Percentiles rank a stretch among this genome's conserved stretches.
phyloP scores from a whole-genome alignment of 2,797 vertebrate species.

The Lepidocolaptes lacrymiger region DNA sequence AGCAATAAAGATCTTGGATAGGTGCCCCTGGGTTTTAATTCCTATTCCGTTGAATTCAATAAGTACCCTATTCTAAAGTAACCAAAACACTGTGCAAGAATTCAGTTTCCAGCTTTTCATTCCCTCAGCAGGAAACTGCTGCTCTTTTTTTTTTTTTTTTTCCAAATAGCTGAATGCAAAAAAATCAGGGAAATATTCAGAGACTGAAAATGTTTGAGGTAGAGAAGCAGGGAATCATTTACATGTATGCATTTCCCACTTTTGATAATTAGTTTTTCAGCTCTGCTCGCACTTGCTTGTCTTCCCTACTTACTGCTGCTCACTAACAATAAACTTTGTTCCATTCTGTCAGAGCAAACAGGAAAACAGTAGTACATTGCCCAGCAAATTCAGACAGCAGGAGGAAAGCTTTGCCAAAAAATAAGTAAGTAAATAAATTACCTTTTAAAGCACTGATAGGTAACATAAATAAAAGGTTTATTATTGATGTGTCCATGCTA shows the following conservation, averaged over 20 bases:
- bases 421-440: slow-evolving; percentile 65
- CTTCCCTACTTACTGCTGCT: not conserved
- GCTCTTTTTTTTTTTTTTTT: not conserved
- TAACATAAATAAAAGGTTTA: not conserved
- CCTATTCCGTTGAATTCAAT: not conserved
- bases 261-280: not conserved
- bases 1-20: not conserved
- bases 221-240: not conserved
- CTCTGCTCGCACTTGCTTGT: not conserved
- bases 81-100: not conserved
- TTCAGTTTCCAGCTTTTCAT: not conserved
- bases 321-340: slow-evolving; percentile 21
- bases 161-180: not conserved
- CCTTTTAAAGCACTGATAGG: slow-evolving; percentile 19
- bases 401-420: slow-evolving; percentile 59
- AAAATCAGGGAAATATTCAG: not conserved
- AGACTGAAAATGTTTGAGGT: not conserved
- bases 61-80: not conserved
- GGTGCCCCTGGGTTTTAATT: not conserved
- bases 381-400: slow-evolving; percentile 32
- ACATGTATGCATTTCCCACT: not conserved
- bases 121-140: not conserved
- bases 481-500: not conserved
- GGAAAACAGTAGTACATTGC: slow-evolving; percentile 15
- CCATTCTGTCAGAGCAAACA: slow-evolving; percentile 46